Percentiles rank a stretch among this genome's conserved stretches.
Evolutionary conservation across 2,888 invertebrate species (phyloP).

Genomic region (Syrista parreyssii): DNA sequence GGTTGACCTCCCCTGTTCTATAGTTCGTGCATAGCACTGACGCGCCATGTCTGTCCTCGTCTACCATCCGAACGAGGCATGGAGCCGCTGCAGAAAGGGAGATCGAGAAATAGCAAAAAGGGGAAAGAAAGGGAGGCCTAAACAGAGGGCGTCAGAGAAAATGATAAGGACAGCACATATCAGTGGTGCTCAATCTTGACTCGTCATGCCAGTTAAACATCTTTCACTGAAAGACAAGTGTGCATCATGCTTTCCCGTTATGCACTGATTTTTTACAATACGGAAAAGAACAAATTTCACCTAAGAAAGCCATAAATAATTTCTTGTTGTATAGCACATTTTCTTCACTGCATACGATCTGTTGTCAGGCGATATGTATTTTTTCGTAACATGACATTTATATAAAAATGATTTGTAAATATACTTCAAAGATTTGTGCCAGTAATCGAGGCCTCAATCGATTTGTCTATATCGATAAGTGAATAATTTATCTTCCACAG

Average conservation of each 20-base stretch:
- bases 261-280: neutral
- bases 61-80: neutral
- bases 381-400: neutral
- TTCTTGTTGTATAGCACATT: neutral
- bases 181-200: constrained; percentile 30
- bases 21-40: neutral
- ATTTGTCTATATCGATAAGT: neutral
- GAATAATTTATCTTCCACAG: neutral
- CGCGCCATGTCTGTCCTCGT: constrained; percentile 1
- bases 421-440: neutral
- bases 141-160: constrained; percentile 21
- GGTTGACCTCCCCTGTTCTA: constrained; percentile 4
- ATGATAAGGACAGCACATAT: constrained; percentile 20
- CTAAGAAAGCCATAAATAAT: neutral
- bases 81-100: neutral
- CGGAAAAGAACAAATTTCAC: neutral
- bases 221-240: constrained; percentile 2
- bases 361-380: neutral
- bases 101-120: neutral
- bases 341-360: neutral
- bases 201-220: neutral
- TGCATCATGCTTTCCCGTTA: neutral
- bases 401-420: neutral
- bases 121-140: neutral
- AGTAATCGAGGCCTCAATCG: neutral